Base-by-base conservation (phyloP, 2,888 invertebrate genomes). In the Pseudococcus jackbeardsleyi region DNA sequence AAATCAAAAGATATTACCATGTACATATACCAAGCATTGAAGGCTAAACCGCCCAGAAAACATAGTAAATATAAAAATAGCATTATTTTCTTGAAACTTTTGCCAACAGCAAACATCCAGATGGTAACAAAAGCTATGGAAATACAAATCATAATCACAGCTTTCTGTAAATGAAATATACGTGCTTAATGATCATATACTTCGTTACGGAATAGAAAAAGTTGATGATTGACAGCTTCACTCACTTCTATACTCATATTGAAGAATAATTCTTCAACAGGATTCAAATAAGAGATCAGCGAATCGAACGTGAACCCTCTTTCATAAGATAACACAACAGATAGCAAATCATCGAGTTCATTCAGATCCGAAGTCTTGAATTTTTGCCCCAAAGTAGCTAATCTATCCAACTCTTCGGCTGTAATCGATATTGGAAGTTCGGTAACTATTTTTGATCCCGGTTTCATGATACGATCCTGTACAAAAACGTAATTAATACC, bases 351-450 rank as follows among this genome's bases (percentile, higher is more conserved):
- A 82, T 87, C 87, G 0, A 87, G 39, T n/a, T 87, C 87, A 2
- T 22, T 79, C n/a, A 87, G 54, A 42, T 87, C 48, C 5, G 26
- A 22, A 17, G 42, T 48, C 17, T 46, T 79, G 77, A 87, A 50
- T 26, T 22, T 26, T 3, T 50, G 33, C 12, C 82, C 50, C 8
- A 87, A 50, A 17, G 48, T 12, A 6, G 33, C 50, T 19, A 87
- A 77, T 33, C 39, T 48, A 7, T 19, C 26, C n/a, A 87, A 82
- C 33, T 87, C 87, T 79, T 87, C 87, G n/a, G 87, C 26, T 7
- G 87, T 87, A 39, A 87, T 87, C 15, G 77, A 50, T 17, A 87
- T n/a, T 9, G 87, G 87, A n/a, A 87, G 79, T 87, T 87, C 87
- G 19, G 87, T 54, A 7, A 39, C 50, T n/a, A 87, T 50, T 82